Evolutionary conservation across 2,797 vertebrate genomes (phyloP).

Genomic region (Poecilia gillii): DNA sequence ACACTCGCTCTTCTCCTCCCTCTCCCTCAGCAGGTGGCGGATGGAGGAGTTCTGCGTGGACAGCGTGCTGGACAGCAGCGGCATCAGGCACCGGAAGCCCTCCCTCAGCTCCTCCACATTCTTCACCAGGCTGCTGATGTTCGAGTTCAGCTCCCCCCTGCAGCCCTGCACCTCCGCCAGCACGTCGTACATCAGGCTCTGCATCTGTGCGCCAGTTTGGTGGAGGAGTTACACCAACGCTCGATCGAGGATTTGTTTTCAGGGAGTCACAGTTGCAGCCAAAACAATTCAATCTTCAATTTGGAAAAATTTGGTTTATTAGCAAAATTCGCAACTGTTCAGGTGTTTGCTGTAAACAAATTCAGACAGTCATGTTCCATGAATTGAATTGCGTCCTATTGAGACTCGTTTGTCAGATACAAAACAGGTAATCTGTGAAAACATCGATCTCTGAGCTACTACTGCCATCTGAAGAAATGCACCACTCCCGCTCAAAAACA

Average conservation of each 20-base stretch:
- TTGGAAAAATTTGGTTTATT: background rate
- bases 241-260: background rate
- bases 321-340: background rate
- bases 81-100: constrained; percentile 77
- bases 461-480: too few species aligned
- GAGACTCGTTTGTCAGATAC: background rate
- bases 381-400: background rate
- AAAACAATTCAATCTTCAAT: background rate
- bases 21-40: constrained; percentile 76
- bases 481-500: too few species aligned
- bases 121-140: constrained; percentile 74
- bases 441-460: too few species aligned
- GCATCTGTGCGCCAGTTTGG: constrained; percentile 61
- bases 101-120: constrained; percentile 76
- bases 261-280: constrained; percentile 1
- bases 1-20: constrained; percentile 60
- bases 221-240: background rate
- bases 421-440: too few species aligned
- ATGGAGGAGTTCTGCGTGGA: constrained; percentile 80
- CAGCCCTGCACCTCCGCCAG: constrained; percentile 74
- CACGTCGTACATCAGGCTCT: constrained; percentile 73
- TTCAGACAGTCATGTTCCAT: background rate
- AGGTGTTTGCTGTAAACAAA: background rate
- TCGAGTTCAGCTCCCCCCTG: constrained; percentile 72
- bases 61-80: constrained; percentile 75